Evolutionary conservation across 2,797 vertebrate genomes (phyloP).

Genomic region (Manis javanica): DNA sequence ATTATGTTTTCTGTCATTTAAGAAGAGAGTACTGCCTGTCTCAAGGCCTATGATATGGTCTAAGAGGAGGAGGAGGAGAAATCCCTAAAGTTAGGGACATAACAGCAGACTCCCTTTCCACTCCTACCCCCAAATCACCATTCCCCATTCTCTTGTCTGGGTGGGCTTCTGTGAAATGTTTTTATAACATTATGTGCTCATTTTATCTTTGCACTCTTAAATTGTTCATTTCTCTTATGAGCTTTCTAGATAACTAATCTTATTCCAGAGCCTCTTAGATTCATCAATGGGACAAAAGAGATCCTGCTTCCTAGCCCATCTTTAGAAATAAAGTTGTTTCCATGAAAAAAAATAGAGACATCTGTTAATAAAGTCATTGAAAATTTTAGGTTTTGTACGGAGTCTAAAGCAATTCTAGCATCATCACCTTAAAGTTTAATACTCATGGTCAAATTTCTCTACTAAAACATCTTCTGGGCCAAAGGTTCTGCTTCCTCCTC

Average conservation of each 20-base stretch:
- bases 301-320: background rate
- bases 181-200: background rate
- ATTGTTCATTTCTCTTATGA: background rate
- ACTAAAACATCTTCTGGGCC: background rate
- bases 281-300: background rate
- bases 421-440: background rate
- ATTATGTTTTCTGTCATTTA: constrained; percentile 29
- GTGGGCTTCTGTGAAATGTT: background rate
- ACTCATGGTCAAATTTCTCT: background rate
- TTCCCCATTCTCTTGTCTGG: background rate
- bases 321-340: background rate
- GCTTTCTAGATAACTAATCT: background rate
- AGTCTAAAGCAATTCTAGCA: background rate
- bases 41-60: background rate
- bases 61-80: background rate
- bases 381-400: background rate
- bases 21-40: background rate
- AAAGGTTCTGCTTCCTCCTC: background rate
- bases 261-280: background rate
- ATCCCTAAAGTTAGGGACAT: background rate
- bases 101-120: background rate
- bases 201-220: background rate
- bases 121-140: background rate
- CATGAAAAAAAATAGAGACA: background rate
- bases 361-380: background rate